Evolutionary conservation across 2,797 vertebrate species (phyloP), one percentile per base, ranked within the genome.

Genomic region (Rhynchonycteris naso): DNA sequence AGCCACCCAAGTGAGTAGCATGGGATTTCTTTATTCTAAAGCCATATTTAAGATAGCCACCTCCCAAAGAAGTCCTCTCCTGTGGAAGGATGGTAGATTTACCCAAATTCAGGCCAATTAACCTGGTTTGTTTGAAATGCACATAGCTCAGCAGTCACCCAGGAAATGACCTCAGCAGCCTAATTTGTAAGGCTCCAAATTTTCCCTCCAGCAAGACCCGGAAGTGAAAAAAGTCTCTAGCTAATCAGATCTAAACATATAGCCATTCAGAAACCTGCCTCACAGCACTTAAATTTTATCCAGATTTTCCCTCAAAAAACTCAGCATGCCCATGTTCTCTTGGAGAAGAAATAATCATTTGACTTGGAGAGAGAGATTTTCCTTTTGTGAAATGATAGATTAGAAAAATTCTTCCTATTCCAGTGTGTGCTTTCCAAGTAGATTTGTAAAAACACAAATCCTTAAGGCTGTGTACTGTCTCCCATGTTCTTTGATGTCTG

Each of bases 41-140:
- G 76, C 59, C 91, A 12, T 59, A 61, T 61, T 96, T 88, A 88
- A 82, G 13, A 74, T 85, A 88, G 90, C 22, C 12, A 75, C 50
- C 19, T 90, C 30, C n/a, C 59, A 84, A 28, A 94, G 54, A 91
- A 89, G 59, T 58, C 43, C 15, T 88, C 22, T 86, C 12, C 59
- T 4, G 6, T 7, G 3, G 63, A 94, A 56, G 54, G 59, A 91
- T 96, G 66, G 78, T 28, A 88, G 15, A 95, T 65, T 68, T 61
- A 95, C 58, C 71, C 80, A 93, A 95, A 66, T 10, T 13, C 21
- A 59, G 61, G 15, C 14, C 58, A 94, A 74, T 82, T 76, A 88
- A 56, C 47, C 83, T 84, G 59, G 63, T 86, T 80, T 94, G 47
- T 91, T 82, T 96, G 87, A 96, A 90, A 79, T 38, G 19, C 63